Percentiles rank a stretch among this genome's conserved stretches.
Conservation (phyloP, 2,113 vertebrate genomes). For the Oplegnathus fasciatus region DNA sequence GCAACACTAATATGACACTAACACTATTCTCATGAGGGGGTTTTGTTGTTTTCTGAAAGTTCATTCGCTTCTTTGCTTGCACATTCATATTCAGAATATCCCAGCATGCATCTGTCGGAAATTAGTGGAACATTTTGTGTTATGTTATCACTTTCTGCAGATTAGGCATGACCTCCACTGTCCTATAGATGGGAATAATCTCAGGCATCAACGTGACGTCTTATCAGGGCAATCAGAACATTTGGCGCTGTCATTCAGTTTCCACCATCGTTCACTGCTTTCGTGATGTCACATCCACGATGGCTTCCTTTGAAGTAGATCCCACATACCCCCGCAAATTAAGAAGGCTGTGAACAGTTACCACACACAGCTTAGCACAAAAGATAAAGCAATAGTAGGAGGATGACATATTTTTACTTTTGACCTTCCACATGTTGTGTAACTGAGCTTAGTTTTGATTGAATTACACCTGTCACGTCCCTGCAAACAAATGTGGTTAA, state of each 20-base stretch:
- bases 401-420: constrained; percentile 49
- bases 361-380: constrained; percentile 45
- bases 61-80: background rate
- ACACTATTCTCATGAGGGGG: background rate
- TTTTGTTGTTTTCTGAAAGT: background rate
- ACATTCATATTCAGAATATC: background rate
- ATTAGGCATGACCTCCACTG: background rate
- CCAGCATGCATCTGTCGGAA: background rate
- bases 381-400: constrained; percentile 40
- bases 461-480: background rate
- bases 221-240: constrained; percentile 48
- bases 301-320: constrained; percentile 68
- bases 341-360: constrained; percentile 46
- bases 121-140: constrained; percentile 1
- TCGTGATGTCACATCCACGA: constrained; percentile 15
- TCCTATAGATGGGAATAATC: background rate
- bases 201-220: constrained; percentile 9
- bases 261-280: constrained; percentile 13
- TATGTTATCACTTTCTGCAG: background rate
- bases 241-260: constrained; percentile 56
- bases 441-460: constrained; percentile 32
- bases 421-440: constrained; percentile 59
- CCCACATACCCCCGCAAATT: constrained; percentile 40
- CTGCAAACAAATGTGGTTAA: background rate
- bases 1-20: background rate